A percentile compares a stretch with the other conserved stretches of the same genome.
Evolutionary conservation across 2,888 invertebrate genomes (phyloP).

Genomic region (Drosophila fungiperda): DNA sequence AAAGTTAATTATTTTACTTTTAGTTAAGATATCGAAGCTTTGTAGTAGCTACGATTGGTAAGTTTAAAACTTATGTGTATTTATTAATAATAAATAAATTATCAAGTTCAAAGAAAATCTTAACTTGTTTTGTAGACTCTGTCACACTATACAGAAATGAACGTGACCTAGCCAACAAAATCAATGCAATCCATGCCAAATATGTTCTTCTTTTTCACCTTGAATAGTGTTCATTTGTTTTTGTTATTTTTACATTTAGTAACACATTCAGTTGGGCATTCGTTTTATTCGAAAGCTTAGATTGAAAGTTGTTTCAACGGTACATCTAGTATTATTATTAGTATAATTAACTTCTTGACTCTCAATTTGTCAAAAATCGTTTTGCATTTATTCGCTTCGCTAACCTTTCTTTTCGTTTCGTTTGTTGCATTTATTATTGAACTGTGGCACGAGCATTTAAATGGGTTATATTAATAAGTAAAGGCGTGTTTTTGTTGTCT

Average conservation of each 20-base stretch:
- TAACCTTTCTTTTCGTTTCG: slow-evolving; percentile 38
- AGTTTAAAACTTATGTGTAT: background rate
- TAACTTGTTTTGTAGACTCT: background rate
- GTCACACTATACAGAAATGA: slow-evolving; percentile 1
- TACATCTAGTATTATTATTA: slow-evolving; percentile 3
- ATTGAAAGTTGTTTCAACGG: slow-evolving; percentile 11
- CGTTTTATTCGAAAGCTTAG: slow-evolving; percentile 19
- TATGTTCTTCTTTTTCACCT: background rate
- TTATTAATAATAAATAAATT: background rate
- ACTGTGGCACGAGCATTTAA: slow-evolving; percentile 53
- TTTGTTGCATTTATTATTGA: slow-evolving; percentile 37
- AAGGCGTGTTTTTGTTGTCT: slow-evolving; percentile 28
- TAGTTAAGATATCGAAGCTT: background rate
- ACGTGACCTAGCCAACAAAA: slow-evolving; percentile 37
- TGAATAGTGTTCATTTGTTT: background rate
- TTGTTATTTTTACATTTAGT: background rate
- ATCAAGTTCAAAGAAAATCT: background rate
- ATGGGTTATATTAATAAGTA: slow-evolving; percentile 69
- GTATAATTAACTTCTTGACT: slow-evolving; percentile 27
- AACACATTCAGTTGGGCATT: background rate
- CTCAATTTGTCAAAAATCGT: slow-evolving; percentile 26
- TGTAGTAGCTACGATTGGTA: slow-evolving; percentile 25
- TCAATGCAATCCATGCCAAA: background rate
- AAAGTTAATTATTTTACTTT: slow-evolving; percentile 26
- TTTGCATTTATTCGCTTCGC: slow-evolving; percentile 30